Evolutionary conservation across 92 coral and sea anemone genomes (phyloP).

Genomic region (Palythoa caribaeorum): DNA sequence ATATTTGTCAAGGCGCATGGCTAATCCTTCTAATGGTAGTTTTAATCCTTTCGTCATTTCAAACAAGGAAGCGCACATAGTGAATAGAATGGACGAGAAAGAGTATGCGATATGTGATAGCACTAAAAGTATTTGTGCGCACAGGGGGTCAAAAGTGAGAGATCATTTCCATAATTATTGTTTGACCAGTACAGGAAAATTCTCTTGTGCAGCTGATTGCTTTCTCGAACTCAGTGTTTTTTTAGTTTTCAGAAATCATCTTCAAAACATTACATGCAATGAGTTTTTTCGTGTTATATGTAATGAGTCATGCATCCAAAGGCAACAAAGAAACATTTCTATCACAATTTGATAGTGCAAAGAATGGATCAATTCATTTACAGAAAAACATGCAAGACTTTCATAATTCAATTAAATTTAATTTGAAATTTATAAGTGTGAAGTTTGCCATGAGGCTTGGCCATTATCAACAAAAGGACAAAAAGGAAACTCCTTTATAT

Average conservation of each 20-base stretch:
- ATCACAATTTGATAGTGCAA: too few relatives aligned
- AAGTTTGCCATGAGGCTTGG: too few relatives aligned
- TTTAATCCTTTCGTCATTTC: conserved; percentile 34
- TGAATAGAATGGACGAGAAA: conserved; percentile 48
- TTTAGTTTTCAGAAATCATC: conserved; percentile 51
- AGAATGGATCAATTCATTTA: too few relatives aligned
- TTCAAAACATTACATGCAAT: conserved; percentile 46
- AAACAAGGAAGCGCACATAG: conserved; percentile 61
- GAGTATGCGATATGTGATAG: conserved; percentile 26
- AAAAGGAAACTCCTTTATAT: too few relatives aligned
- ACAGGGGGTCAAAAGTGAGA: conserved; percentile 55
- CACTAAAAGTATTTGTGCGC: conserved; percentile 32
- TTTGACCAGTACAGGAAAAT: conserved; percentile 61
- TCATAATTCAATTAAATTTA: too few relatives aligned
- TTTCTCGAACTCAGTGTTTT: conserved; percentile 60
- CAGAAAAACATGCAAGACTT: too few relatives aligned
- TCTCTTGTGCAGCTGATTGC: conserved; percentile 68
- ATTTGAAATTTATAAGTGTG: too few relatives aligned
- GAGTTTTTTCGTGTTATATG: conserved; percentile 59
- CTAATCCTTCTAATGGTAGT: conserved; percentile 57
- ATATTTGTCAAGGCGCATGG: conserved; percentile 67
- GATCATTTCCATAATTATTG: conserved; percentile 76
- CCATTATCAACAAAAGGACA: too few relatives aligned
- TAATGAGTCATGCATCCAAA: conserved; percentile 39
- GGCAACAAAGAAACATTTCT: background rate